Conservation (phyloP, 2,888 invertebrate species). For the Vannuccia rotundouncinata region DNA sequence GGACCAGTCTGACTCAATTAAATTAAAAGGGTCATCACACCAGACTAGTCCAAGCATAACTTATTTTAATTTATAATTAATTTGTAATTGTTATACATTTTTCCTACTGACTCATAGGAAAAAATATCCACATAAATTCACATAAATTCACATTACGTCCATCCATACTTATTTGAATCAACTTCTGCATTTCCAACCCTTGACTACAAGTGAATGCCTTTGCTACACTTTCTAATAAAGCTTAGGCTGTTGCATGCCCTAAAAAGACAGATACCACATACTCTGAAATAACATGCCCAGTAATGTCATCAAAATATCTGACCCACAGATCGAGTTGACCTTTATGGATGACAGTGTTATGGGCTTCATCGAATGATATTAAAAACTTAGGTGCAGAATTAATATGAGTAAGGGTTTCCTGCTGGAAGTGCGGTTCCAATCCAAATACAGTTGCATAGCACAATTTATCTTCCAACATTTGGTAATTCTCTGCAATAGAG, state of each 20-base stretch:
- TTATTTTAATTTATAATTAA: too few relatives aligned
- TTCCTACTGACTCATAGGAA: too few relatives aligned
- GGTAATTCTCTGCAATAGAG: background rate
- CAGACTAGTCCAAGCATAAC: too few relatives aligned
- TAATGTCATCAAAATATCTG: background rate
- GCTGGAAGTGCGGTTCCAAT: background rate
- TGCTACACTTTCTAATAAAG: background rate
- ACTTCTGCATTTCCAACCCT: background rate
- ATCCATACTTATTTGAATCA: background rate
- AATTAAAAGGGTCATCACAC: too few relatives aligned
- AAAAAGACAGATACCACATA: background rate
- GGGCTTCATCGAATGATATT: background rate
- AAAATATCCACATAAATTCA: too few relatives aligned
- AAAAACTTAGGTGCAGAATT: background rate
- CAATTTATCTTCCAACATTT: background rate
- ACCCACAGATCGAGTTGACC: background rate
- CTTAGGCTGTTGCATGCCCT: background rate
- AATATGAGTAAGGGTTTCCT: background rate
- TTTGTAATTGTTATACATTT: too few relatives aligned
- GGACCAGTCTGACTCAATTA: too few relatives aligned
- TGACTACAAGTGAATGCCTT: too few relatives aligned
- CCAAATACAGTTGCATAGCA: background rate
- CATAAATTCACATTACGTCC: too few relatives aligned
- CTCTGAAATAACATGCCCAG: background rate
- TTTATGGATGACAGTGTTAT: background rate